Conservation (phyloP, 2,888 invertebrate species). For the Euzophera pinguis region DNA sequence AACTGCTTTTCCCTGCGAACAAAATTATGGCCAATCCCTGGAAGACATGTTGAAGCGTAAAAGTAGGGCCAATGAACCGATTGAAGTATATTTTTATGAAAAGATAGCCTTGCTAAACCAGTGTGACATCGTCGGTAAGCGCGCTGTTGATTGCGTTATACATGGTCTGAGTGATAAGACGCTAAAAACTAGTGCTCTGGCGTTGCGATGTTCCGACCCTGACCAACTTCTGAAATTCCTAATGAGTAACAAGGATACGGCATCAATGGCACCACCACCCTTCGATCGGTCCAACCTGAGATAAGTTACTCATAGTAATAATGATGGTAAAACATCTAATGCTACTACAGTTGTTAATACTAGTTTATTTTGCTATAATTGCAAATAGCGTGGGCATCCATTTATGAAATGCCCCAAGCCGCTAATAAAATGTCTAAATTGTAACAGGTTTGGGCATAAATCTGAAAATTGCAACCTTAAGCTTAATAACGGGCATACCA, state of each 20-base stretch:
- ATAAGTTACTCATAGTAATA: not conserved
- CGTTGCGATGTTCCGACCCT: not conserved
- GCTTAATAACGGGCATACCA: too few relatives aligned
- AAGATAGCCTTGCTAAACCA: slow-evolving; percentile 16
- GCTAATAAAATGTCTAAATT: not conserved
- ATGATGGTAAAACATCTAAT: not conserved
- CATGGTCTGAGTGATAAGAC: slow-evolving; percentile 20
- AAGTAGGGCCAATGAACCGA: slow-evolving; percentile 17
- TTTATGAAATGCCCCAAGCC: slow-evolving; percentile 9
- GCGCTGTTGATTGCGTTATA: slow-evolving; percentile 18
- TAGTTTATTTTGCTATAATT: slow-evolving; percentile 10
- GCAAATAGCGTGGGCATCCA: slow-evolving; percentile 10
- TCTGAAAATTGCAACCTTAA: not conserved
- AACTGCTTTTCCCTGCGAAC: slow-evolving; percentile 29
- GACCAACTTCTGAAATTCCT: not conserved
- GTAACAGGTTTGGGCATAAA: not conserved
- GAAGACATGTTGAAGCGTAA: slow-evolving; percentile 25
- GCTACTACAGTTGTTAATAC: too few relatives aligned
- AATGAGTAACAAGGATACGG: not conserved
- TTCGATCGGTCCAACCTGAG: not conserved
- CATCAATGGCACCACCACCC: too few relatives aligned
- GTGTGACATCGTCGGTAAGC: slow-evolving; percentile 10
- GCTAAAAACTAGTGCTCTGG: slow-evolving; percentile 14
- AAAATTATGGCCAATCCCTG: slow-evolving; percentile 28
- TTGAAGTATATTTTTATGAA: slow-evolving; percentile 19